A percentile compares a stretch with the other conserved stretches of the same genome.
Evolutionary conservation across 2,113 vertebrate genomes (phyloP).

Genomic region (Oreochromis aureus): DNA sequence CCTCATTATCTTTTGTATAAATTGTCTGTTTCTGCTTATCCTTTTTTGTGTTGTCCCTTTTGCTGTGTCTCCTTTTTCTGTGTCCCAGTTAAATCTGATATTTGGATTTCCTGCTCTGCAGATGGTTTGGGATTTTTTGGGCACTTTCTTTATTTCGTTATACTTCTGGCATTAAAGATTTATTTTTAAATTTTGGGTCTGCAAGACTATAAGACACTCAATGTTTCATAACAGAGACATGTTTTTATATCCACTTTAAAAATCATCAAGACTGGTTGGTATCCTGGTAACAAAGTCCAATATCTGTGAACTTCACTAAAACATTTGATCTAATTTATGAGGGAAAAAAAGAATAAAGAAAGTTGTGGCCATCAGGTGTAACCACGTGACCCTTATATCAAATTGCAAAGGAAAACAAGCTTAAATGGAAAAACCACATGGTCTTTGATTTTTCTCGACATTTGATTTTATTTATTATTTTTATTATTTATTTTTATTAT

Average conservation of each 20-base stretch:
- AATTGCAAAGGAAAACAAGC: accelerated
- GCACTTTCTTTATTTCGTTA: neutral
- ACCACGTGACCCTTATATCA: neutral
- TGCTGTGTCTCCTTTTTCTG: neutral
- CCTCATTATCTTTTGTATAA: neutral
- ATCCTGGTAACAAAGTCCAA: neutral
- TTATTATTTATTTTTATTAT: neutral
- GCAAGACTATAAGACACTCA: neutral
- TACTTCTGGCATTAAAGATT: neutral
- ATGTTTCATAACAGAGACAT: neutral
- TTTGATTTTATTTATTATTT: neutral
- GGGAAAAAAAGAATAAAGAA: accelerated
- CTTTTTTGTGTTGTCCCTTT: neutral
- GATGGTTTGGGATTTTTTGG: neutral
- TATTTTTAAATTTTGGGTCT: neutral
- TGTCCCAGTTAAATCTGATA: neutral
- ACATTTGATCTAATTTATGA: neutral
- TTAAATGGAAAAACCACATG: neutral
- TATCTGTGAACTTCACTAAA: neutral
- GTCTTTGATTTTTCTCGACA: neutral
- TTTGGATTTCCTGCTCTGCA: neutral
- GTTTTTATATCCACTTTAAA: neutral
- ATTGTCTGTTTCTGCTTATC: neutral
- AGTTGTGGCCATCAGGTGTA: neutral
- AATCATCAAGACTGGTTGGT: neutral